Base-by-base conservation (phyloP, 2,888 invertebrate species). In the Epistrophe grossulariae region DNA sequence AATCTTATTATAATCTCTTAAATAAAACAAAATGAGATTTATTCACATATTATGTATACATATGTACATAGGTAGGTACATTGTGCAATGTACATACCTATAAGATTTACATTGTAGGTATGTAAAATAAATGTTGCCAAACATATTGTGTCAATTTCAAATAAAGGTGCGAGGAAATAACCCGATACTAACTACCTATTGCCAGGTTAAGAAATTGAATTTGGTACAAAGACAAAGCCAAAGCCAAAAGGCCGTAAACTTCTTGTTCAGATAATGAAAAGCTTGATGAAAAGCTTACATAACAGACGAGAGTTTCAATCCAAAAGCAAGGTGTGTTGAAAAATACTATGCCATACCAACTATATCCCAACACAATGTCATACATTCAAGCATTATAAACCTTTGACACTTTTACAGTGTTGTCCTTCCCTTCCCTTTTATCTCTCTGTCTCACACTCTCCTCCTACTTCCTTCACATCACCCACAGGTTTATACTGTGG, bases 351-450 rank as follows among this genome's bases (percentile, higher is more conserved):
- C n/a, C 4, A 38, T 13, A 8, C 8, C 24, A 40, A 19, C 62
- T 38, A 60, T 3, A 60, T 3, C 13, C 40, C 62, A 19, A 40
- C 7, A 62, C 13, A 19, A 15, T 62, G 40, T 62, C 19, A 62
- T 62, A 60, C 38, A 40, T 40, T 40, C 38, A 60, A 40, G 62
- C 62, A 40, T 40, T 40, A 62, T 62, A 43, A 62, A 62, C 62
- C 62, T 62, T 62, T 62, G 62, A 62, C 62, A 62, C 62, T 43
- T 62, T 62, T 40, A 24, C 19, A 62, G 15, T 60, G 38, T 60
- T 60, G 11, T 40, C 38, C 13, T 8, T 40, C n/a, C 17, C 9
- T 59, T 17, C 4, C 11, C n/a, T n/a, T n/a, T n/a, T n/a, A 38
- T 9, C 3, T 8, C 40, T 40, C 19, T 10, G 24, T 24, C 24